Conservation (phyloP, 2,113 vertebrate genomes). For the Nymphicus hollandicus region DNA sequence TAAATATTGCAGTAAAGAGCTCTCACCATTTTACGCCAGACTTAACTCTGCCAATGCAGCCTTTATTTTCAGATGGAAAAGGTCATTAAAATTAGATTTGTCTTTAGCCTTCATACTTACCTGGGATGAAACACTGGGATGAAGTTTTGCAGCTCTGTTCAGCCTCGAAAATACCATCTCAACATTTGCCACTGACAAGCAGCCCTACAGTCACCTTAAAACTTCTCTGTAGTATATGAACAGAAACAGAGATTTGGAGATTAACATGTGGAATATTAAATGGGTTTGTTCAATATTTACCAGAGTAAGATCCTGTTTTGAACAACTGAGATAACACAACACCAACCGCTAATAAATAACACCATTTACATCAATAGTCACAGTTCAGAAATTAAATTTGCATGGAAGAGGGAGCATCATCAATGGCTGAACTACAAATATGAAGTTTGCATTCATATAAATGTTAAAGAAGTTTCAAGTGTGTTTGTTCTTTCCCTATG, state of each 20-base stretch:
- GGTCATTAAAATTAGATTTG: slow-evolving; percentile 38
- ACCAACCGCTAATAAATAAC: background rate
- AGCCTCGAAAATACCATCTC: background rate
- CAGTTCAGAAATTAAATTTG: slow-evolving; percentile 3
- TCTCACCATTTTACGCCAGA: slow-evolving; percentile 5
- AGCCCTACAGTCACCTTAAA: background rate
- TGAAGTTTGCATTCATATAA: background rate
- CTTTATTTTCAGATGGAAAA: slow-evolving; percentile 5
- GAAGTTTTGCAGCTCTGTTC: background rate
- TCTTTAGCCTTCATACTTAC: background rate
- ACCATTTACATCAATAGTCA: background rate
- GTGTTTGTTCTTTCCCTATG: background rate
- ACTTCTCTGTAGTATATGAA: background rate
- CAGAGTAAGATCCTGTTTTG: background rate
- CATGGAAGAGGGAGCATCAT: background rate
- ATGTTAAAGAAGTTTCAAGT: background rate
- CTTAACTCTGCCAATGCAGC: slow-evolving; percentile 11
- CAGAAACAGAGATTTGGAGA: background rate
- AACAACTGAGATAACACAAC: background rate
- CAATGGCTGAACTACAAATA: background rate
- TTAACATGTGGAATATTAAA: background rate
- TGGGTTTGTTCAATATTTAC: background rate
- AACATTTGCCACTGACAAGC: background rate
- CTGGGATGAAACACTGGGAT: background rate
- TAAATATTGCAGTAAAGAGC: slow-evolving; percentile 19